A percentile compares a stretch with the other conserved stretches of the same genome.
phyloP scores from a whole-genome alignment of 2,888 invertebrate species.

The Oscheius sp. region DNA sequence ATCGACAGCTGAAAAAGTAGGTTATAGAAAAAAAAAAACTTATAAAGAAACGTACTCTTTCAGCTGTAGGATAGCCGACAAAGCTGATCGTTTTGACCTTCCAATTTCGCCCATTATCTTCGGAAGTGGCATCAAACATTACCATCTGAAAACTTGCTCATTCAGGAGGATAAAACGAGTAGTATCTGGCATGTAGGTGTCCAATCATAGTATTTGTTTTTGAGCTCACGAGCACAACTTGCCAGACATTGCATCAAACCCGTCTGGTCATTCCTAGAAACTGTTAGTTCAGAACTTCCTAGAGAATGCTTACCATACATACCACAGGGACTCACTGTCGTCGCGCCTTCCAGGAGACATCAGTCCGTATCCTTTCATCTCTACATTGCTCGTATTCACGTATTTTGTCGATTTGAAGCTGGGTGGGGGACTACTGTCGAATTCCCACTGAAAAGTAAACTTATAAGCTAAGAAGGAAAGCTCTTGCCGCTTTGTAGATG shows the following conservation, averaged over 20 bases:
- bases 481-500: slow-evolving; percentile 19
- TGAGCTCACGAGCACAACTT: slow-evolving; percentile 9
- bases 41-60: background rate
- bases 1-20: background rate
- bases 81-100: slow-evolving; percentile 10
- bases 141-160: slow-evolving; percentile 20
- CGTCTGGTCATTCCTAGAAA: slow-evolving; percentile 26
- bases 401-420: slow-evolving; percentile 26
- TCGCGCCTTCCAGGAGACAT: slow-evolving; percentile 8
- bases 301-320: slow-evolving; percentile 12
- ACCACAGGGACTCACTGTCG: slow-evolving; percentile 22
- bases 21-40: too few species aligned
- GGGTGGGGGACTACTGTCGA: background rate
- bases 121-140: slow-evolving; percentile 18
- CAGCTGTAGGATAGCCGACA: slow-evolving; percentile 2
- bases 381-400: slow-evolving; percentile 19
- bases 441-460: slow-evolving; percentile 7
- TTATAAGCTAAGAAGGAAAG: background rate
- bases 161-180: background rate
- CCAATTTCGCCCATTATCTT: slow-evolving; percentile 20
- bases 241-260: slow-evolving; percentile 23
- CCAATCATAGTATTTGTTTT: slow-evolving; percentile 22
- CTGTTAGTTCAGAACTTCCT: background rate
- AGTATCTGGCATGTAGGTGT: slow-evolving; percentile 18
- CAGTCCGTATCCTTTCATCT: slow-evolving; percentile 27